Evolutionary conservation across 2,113 vertebrate species (phyloP).

Genomic region (Neolamprologus modestus): DNA sequence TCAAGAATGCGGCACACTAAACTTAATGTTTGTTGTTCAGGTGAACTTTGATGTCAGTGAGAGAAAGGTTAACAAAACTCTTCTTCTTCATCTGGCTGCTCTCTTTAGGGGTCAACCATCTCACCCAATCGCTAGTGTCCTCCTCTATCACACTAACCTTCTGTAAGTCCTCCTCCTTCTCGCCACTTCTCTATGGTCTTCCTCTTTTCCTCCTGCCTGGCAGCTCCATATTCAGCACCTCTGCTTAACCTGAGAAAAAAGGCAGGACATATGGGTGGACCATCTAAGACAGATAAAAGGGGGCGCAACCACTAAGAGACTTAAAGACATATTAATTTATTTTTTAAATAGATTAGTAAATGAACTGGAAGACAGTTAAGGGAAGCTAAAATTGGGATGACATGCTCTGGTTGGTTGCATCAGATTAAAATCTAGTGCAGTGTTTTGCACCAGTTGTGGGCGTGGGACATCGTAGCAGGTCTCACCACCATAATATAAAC

Average conservation of each 20-base stretch:
- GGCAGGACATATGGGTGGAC: neutral
- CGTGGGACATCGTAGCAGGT: fast-evolving
- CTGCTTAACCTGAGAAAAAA: neutral
- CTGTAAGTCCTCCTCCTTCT: neutral
- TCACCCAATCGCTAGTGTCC: neutral
- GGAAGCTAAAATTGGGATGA: neutral
- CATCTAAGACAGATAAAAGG: neutral
- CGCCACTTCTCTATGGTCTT: neutral
- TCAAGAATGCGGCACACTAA: neutral
- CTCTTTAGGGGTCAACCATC: neutral
- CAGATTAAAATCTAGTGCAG: neutral
- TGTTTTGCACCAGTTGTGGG: neutral
- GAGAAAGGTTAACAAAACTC: neutral
- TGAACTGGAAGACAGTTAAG: neutral
- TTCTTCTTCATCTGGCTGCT: neutral
- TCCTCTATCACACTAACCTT: neutral
- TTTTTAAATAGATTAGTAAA: neutral
- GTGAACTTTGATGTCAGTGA: neutral
- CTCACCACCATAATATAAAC: neutral
- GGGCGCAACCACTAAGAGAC: neutral
- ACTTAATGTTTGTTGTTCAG: neutral
- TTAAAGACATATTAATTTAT: neutral
- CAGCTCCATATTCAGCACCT: neutral
- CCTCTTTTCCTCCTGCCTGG: neutral
- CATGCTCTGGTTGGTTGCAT: neutral